Base-by-base conservation (phyloP, 2,888 invertebrate species). In the Patella depressa region DNA sequence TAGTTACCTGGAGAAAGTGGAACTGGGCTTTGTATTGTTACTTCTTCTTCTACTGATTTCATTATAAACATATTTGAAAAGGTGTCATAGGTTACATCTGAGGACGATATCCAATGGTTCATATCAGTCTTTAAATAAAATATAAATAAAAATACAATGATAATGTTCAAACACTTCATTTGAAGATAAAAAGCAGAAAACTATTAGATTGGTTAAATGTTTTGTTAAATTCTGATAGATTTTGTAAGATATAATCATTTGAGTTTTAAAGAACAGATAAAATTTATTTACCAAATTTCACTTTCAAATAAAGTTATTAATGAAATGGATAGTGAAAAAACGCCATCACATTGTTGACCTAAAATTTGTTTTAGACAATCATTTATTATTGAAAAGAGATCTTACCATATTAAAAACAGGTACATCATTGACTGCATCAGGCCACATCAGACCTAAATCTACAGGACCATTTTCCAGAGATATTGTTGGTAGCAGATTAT, bases 401-500 rank as follows among this genome's bases (percentile, higher is more conserved):
- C 80, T 79, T 77, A 89, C 89, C 83, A 88, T 87, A 76, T 82
- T 82, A 82, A 85, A 88, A 55, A 80, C 78, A 2, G 88, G 89
- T 45, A 86, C 76, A 0, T 81, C 81, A 70, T 84, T 79, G 9
- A 85, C 84, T 34, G 88, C 85, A 55, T 86, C 82, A 11, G 87
- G 89, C 89, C 90, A 90, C 85, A 87, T 85, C 0, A 90, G 83
- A 5, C 85, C 88, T 5, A 90, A 81, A 57, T 89, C 88, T 73
- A 90, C 85, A 1, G 89, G 90, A 34, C 90, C 90, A 82, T 88
- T 84, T 75, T 89, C 87, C 73, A 90, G 75, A 29, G 89, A 87
- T 19, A 90, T 81, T 1, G 90, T 89, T 1, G 90, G 90, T 65
- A 89, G 79, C 78, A 84, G 90, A 24, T 85, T 81, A 4, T 78